Evolutionary conservation across 1,140 invertebrate genomes (phyloP).

Genomic region (Cardiocondyla obscurior): DNA sequence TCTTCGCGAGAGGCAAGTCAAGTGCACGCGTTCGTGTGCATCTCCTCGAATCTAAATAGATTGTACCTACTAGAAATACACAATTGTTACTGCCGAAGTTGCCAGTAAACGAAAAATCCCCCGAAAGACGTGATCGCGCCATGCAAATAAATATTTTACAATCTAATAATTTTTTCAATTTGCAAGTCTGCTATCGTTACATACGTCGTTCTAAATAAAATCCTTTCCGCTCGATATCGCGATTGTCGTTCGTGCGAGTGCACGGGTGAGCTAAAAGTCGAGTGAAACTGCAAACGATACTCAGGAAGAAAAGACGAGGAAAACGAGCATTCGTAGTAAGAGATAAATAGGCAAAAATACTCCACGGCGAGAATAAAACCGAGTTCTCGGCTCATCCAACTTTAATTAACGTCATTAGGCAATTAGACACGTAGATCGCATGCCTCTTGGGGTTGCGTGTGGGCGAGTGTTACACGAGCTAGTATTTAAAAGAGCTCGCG

Average conservation of each 20-base stretch:
- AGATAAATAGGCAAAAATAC: slow-evolving; percentile 1
- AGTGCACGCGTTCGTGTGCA: not conserved
- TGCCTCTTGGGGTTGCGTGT: slow-evolving; percentile 52
- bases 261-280: not conserved
- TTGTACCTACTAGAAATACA: not conserved
- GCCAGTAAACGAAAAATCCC: not conserved
- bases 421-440: slow-evolving; percentile 72
- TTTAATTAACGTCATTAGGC: slow-evolving; percentile 76
- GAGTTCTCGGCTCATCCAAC: slow-evolving; percentile 70
- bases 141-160: not conserved
- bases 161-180: not conserved
- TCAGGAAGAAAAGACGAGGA: not conserved
- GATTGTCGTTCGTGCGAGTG: not conserved
- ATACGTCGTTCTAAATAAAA: not conserved
- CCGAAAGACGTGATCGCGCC: not conserved
- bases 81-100: not conserved
- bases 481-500: not conserved
- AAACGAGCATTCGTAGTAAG: not conserved
- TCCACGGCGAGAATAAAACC: slow-evolving; percentile 48
- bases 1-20: not conserved
- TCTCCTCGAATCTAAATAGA: not conserved
- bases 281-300: not conserved
- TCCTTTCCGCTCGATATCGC: not conserved
- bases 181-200: not conserved
- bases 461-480: not conserved